Conservation (phyloP, 1,140 invertebrate genomes). For the Platorchestia sp. region DNA sequence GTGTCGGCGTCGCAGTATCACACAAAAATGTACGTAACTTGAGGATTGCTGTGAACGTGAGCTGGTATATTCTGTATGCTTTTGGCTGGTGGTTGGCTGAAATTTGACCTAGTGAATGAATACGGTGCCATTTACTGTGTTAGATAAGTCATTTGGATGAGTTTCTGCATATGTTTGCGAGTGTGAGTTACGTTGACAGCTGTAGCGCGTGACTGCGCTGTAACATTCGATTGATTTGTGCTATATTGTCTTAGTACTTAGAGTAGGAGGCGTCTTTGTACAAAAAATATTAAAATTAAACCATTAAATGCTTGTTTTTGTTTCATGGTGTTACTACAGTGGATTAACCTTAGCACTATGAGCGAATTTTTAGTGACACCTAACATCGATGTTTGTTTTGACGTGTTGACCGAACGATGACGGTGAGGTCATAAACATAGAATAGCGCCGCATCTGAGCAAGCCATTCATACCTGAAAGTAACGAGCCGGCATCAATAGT, state of each 20-base stretch:
- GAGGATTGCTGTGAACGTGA: background rate
- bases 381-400: too few species aligned
- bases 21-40: background rate
- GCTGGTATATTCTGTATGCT: background rate
- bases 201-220: background rate
- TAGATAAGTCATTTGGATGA: background rate
- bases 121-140: background rate
- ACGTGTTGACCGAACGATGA: too few species aligned
- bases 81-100: background rate
- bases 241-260: slow-evolving; percentile 52
- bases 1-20: background rate
- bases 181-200: background rate
- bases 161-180: background rate
- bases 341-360: too few species aligned
- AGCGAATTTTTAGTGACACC: too few species aligned
- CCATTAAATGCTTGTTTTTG: background rate
- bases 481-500: too few species aligned
- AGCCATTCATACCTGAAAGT: too few species aligned
- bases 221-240: slow-evolving; percentile 49
- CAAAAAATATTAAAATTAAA: slow-evolving; percentile 52
- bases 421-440: too few species aligned
- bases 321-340: background rate
- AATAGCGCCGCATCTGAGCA: too few species aligned
- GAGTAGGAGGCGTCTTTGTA: slow-evolving; percentile 49
- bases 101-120: too few species aligned